These are phyloP conservation scores for Lycaena phlaeas DNA, from an alignment of 2,888 invertebrate genomes.

Conservation along the genomic window DNA sequence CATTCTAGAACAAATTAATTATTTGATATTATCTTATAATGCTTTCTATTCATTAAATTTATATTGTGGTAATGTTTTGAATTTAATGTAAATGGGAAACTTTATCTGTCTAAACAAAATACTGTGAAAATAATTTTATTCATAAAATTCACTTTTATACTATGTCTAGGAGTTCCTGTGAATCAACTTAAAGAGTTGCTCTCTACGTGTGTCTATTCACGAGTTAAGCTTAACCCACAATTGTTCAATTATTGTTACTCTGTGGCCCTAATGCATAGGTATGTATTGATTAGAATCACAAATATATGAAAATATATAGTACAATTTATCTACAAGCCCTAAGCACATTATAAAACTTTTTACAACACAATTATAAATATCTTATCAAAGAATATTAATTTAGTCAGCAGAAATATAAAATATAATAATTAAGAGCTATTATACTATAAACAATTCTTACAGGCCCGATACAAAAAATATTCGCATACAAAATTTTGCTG, in stretches of 20 bases:
- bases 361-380: neutral
- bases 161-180: conserved; percentile 46
- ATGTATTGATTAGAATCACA: too few relatives aligned
- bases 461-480: conserved; percentile 74
- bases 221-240: conserved; percentile 84
- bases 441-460: conserved; percentile 17
- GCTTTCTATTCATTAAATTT: too few relatives aligned
- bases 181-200: conserved; percentile 75
- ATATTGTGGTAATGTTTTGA: too few relatives aligned
- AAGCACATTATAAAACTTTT: too few relatives aligned
- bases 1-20: neutral
- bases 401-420: too few relatives aligned
- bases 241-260: conserved; percentile 86
- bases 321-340: too few relatives aligned
- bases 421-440: too few relatives aligned
- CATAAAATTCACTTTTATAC: conserved; percentile 5
- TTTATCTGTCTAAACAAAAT: neutral
- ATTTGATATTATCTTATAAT: too few relatives aligned
- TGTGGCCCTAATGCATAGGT: conserved; percentile 83
- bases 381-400: too few relatives aligned
- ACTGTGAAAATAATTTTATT: too few relatives aligned
- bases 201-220: conserved; percentile 78
- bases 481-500: conserved; percentile 74
- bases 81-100: conserved; percentile 1
- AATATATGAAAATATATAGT: neutral